Percentiles rank a stretch among this genome's conserved stretches.
Conservation (phyloP, 2,113 vertebrate genomes). For the Ciconia stormi region DNA sequence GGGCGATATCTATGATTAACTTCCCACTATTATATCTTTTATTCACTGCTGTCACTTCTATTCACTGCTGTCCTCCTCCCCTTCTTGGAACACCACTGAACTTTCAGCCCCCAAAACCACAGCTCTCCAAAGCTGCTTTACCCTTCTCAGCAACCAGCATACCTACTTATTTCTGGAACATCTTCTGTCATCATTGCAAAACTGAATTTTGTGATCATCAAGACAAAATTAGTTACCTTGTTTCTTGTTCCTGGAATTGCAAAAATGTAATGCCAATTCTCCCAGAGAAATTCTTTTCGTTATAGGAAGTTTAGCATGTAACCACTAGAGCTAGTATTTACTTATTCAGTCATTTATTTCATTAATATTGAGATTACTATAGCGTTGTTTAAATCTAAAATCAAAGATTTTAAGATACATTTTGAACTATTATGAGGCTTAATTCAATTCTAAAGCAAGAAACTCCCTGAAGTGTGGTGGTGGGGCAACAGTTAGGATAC, state of each 20-base stretch:
- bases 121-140: neutral
- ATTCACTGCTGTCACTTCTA: neutral
- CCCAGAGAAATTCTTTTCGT: neutral
- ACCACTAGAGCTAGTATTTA: neutral
- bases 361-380: neutral
- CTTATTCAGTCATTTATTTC: neutral
- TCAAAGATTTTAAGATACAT: neutral
- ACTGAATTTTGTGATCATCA: neutral
- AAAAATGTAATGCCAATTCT: neutral
- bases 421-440: neutral
- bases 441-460: neutral
- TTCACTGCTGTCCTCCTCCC: neutral
- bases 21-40: neutral
- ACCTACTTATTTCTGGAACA: neutral
- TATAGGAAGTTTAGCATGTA: neutral
- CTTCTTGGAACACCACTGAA: neutral
- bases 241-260: neutral
- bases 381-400: neutral
- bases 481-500: neutral
- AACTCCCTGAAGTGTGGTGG: neutral
- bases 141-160: neutral
- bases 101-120: neutral
- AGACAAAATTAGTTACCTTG: neutral
- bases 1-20: neutral
- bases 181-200: neutral